A percentile compares a stretch with the other conserved stretches of the same genome.
Evolutionary conservation across 2,888 invertebrate species (phyloP).

Genomic region (Eueremaeus valkanovi): DNA sequence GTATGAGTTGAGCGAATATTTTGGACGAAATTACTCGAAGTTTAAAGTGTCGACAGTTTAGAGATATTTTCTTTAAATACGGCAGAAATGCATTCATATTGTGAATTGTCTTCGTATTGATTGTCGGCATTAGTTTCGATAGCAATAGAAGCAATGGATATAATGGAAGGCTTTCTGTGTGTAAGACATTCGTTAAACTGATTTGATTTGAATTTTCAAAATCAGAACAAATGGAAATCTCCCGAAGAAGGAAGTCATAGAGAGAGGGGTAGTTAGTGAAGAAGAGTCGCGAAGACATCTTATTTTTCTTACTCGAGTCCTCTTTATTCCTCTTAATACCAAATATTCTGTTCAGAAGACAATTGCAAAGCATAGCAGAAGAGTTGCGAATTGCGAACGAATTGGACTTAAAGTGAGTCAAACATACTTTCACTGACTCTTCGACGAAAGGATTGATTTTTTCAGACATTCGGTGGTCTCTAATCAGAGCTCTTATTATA

Average conservation of each 20-base stretch:
- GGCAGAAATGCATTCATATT: conserved; percentile 35
- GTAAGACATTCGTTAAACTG: background rate
- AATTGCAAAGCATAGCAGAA: conserved; percentile 74
- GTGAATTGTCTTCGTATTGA: conserved; percentile 17
- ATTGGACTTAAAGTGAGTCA: conserved; percentile 46
- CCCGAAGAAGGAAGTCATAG: conserved; percentile 58
- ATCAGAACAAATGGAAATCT: background rate
- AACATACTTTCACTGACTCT: conserved; percentile 2
- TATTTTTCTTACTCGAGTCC: conserved; percentile 28
- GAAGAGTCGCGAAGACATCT: conserved; percentile 58
- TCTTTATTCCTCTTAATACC: conserved; percentile 55
- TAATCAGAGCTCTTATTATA: conserved; percentile 73
- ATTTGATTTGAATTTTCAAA: background rate
- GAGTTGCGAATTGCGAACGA: conserved; percentile 71
- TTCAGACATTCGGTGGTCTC: conserved; percentile 69
- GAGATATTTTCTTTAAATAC: background rate
- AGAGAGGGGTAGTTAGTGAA: conserved; percentile 68
- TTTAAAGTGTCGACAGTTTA: conserved; percentile 38
- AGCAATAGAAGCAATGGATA: conserved; percentile 37
- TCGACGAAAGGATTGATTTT: conserved; percentile 71
- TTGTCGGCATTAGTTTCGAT: conserved; percentile 29
- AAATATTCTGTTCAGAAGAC: conserved; percentile 78
- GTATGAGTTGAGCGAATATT: conserved; percentile 22
- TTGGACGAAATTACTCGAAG: conserved; percentile 34
- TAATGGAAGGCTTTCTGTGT: conserved; percentile 21